Base-by-base conservation (phyloP, 1,140 invertebrate species). In the Heliconius hermathena region DNA sequence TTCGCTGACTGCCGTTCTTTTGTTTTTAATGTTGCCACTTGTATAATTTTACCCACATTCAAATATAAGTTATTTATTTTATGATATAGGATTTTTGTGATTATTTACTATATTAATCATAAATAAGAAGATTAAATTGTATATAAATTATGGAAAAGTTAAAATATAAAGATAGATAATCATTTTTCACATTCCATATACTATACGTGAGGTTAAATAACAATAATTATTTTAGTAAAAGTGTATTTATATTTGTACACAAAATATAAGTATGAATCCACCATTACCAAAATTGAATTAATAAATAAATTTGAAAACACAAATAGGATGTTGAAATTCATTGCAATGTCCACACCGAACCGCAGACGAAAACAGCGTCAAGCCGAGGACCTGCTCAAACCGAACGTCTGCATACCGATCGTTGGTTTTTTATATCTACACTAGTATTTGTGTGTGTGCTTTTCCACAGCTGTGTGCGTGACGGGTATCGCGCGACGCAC, bases 1-100 rank as follows among this genome's bases (percentile, higher is more conserved):
- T 95, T 95, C 94, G 94, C 94, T 94, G 94, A 95, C 94, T 95
- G 94, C 91, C 94, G 94, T 95, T 95, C 94, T 95, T 95, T 95
- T 95, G 94, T 95, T 94, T 91, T 92, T 90, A 93, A 94, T 94
- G 94, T 95, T 94, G 90, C 92, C 89, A 91, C 78, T 66, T 54
- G 18, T 46, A 41, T 83, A 76, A 49, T 60, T 83, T 85, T 86
- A 84, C 79, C 85, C 82, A 36, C 3, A 3, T n/a, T 26, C 8
- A 20, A 4, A 18, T 38, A 36, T 2, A 41, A 36, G 9, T 38
- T 9, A 38, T 1, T 29, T n/a, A 72, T 11, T 66, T 29, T 16
- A 16, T 26, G 3, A 66, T 26, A 29, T 52, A 22, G 22, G 4
- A n/a, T 66, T 13, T 26, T 66, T 29, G 26, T 60, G 8, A 11